Percentiles rank a stretch among this genome's conserved stretches.
phyloP scores from a whole-genome alignment of 92 coral and sea anemone genomes.

The Porites lobata region DNA sequence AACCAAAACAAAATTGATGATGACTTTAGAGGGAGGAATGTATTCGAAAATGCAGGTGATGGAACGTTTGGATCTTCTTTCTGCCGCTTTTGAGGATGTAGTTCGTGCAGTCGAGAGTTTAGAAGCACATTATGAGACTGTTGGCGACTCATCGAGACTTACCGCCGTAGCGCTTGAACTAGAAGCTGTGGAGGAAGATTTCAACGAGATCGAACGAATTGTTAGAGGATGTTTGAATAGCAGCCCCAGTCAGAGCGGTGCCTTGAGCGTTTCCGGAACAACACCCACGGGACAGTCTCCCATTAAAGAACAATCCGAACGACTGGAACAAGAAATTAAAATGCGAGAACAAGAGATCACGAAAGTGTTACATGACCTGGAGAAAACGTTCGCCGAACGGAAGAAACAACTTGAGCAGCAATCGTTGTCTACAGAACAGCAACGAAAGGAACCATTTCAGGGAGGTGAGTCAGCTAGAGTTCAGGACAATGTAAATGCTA shows the following conservation, averaged over 20 bases:
- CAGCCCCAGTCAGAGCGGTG: too few relatives aligned
- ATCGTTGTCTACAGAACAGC: not conserved
- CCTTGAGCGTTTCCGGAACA: constrained; percentile 13
- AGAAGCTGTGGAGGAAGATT: constrained; percentile 30
- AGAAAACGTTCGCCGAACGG: constrained; percentile 17
- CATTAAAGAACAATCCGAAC: constrained; percentile 17
- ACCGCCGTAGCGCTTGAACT: constrained; percentile 27
- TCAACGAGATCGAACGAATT: constrained; percentile 31
- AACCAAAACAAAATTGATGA: constrained; percentile 37
- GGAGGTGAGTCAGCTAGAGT: not conserved
- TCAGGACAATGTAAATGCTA: not conserved
- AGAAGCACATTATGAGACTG: constrained; percentile 10
- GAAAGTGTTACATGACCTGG: constrained; percentile 21
- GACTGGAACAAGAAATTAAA: constrained; percentile 13
- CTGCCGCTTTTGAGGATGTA: constrained; percentile 17
- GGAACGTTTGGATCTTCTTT: constrained; percentile 12
- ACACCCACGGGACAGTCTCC: not conserved
- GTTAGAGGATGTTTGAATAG: not conserved
- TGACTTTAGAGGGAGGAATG: constrained; percentile 42
- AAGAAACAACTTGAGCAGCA: constrained; percentile 17
- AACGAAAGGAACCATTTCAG: constrained; percentile 16
- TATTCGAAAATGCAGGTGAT: constrained; percentile 36
- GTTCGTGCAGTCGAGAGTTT: constrained; percentile 29
- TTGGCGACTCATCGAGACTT: constrained; percentile 5
- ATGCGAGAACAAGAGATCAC: constrained; percentile 20